A percentile compares a stretch with the other conserved stretches of the same genome.
phyloP scores from a whole-genome alignment of 2,113 vertebrate genomes.

The Lasiurus borealis region DNA sequence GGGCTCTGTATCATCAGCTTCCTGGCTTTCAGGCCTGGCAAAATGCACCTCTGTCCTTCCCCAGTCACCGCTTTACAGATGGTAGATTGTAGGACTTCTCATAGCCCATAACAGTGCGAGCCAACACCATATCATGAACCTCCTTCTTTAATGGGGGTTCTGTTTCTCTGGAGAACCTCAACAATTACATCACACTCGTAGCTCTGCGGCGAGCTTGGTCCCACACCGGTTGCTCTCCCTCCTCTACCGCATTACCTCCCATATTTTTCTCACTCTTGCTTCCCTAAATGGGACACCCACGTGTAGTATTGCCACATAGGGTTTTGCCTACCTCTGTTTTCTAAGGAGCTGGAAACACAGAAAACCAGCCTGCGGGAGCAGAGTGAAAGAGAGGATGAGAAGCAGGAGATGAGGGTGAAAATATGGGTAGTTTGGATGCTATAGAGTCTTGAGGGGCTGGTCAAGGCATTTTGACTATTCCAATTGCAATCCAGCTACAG shows the following conservation, averaged over 20 bases:
- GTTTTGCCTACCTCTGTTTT: neutral
- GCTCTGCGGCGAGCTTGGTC: neutral
- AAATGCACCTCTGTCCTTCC: neutral
- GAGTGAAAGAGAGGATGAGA: neutral
- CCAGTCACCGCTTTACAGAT: neutral
- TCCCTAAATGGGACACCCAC: neutral
- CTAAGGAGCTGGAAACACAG: neutral
- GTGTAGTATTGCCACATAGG: rapidly evolving
- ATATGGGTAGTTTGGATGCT: neutral
- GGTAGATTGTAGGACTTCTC: neutral
- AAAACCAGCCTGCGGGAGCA: neutral
- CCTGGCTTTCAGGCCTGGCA: neutral
- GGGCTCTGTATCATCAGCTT: too few relatives aligned
- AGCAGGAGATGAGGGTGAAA: neutral
- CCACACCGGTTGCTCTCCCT: rapidly evolving
- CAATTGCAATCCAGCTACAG: neutral
- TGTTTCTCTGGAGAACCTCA: neutral
- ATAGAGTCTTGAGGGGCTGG: rapidly evolving
- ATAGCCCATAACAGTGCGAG: neutral
- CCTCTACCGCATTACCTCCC: neutral
- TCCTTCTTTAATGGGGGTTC: neutral
- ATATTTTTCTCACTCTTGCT: neutral
- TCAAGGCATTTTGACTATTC: neutral
- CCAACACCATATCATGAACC: neutral
- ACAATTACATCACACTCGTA: neutral